Evolutionary conservation across 2,797 vertebrate genomes (phyloP).

Genomic region (Protosalanx chinensis): DNA sequence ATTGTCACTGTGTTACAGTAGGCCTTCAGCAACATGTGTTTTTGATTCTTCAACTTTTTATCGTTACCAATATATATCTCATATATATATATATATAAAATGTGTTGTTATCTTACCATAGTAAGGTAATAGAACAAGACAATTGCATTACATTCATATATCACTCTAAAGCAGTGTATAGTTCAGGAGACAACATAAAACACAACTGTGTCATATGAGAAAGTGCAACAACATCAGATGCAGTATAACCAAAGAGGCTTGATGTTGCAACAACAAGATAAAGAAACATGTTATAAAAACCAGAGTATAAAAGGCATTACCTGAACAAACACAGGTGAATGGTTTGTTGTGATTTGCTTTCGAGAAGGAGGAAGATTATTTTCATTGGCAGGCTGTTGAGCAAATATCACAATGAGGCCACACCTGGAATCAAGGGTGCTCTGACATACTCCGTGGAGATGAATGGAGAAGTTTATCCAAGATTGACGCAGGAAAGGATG

Average conservation of each 20-base stretch:
- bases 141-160: too few species aligned
- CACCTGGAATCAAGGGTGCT: conserved; percentile 46
- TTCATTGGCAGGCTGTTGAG: conserved; percentile 40
- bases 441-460: conserved; percentile 39
- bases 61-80: too few species aligned
- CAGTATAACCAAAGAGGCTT: neutral
- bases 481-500: conserved; percentile 42
- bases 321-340: conserved; percentile 14
- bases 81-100: too few species aligned
- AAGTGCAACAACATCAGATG: too few species aligned
- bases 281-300: conserved; percentile 2
- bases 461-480: conserved; percentile 40
- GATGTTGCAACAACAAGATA: neutral
- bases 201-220: too few species aligned
- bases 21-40: neutral
- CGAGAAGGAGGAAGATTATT: conserved; percentile 49
- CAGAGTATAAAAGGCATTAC: conserved; percentile 8
- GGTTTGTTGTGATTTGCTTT: conserved; percentile 15
- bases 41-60: too few species aligned
- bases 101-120: too few species aligned
- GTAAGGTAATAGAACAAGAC: too few species aligned
- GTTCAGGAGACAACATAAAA: too few species aligned
- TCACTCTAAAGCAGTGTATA: too few species aligned
- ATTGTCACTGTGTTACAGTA: conserved; percentile 4
- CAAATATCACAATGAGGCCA: conserved; percentile 32